phyloP scores from a whole-genome alignment of 2,797 vertebrate species.

The Macroramphosus scolopax region DNA sequence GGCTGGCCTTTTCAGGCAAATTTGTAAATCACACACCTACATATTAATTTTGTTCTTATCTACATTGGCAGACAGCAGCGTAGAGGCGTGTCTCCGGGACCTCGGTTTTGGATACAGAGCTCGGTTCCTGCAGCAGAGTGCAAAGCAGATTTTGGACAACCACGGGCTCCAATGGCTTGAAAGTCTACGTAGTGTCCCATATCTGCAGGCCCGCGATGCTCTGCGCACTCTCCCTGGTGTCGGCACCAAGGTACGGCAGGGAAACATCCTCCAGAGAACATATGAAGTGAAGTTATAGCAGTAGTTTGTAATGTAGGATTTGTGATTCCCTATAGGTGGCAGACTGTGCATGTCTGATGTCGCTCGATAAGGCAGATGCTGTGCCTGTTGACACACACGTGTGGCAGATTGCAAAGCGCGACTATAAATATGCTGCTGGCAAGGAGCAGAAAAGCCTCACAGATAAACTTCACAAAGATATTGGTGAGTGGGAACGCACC shows the following conservation, averaged over 20 bases:
- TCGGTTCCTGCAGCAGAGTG: slow-evolving; percentile 85
- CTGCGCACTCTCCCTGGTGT: slow-evolving; percentile 89
- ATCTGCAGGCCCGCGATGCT: slow-evolving; percentile 80
- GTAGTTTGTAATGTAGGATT: too few species aligned
- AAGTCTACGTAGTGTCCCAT: slow-evolving; percentile 76
- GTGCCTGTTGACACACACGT: slow-evolving; percentile 93
- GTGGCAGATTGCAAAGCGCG: slow-evolving; percentile 90
- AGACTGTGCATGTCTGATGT: slow-evolving; percentile 93
- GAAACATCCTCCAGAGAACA: too few species aligned
- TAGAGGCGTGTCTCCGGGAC: slow-evolving; percentile 82
- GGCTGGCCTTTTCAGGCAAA: too few species aligned
- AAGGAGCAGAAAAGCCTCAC: slow-evolving; percentile 81
- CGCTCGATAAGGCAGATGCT: slow-evolving; percentile 88
- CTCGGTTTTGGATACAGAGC: slow-evolving; percentile 95
- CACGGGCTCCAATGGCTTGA: slow-evolving; percentile 80
- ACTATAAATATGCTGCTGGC: slow-evolving; percentile 77
- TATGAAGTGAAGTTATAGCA: too few species aligned
- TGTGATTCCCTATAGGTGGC: slow-evolving; percentile 87
- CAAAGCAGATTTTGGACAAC: slow-evolving; percentile 77
- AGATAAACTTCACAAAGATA: slow-evolving; percentile 83
- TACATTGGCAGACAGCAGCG: slow-evolving; percentile 71
- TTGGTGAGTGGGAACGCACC: slow-evolving; percentile 76
- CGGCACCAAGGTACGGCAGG: slow-evolving; percentile 87
- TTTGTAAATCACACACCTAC: too few species aligned
- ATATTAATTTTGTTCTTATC: slow-evolving; percentile 2